Evolutionary conservation across 2,113 vertebrate species (phyloP).

Genomic region (Oceanodroma tethys): DNA sequence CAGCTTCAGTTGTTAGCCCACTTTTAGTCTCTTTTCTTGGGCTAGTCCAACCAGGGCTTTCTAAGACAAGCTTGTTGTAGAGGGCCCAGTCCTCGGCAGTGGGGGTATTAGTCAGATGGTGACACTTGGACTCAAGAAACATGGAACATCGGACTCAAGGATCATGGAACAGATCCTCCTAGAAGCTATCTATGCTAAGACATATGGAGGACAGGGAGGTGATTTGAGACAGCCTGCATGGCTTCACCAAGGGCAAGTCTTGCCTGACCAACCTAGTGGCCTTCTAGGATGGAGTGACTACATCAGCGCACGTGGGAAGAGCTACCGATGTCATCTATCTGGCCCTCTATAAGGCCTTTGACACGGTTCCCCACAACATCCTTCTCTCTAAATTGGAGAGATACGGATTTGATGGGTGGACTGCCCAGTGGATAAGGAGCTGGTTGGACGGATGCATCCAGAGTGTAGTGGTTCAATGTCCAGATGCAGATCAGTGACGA

Average conservation of each 20-base stretch:
- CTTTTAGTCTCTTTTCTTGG: neutral
- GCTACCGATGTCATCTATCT: neutral
- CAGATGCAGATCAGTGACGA: neutral
- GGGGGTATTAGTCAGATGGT: neutral
- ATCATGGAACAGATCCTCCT: neutral
- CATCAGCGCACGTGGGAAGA: neutral
- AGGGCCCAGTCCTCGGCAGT: neutral
- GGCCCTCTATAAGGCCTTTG: neutral
- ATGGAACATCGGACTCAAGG: neutral
- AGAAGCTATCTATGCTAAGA: neutral
- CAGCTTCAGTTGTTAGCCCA: neutral
- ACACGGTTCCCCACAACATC: neutral
- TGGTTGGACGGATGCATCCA: neutral
- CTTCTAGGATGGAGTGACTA: neutral
- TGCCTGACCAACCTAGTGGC: neutral
- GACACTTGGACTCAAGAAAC: neutral
- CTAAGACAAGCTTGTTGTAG: neutral
- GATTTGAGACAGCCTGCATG: neutral
- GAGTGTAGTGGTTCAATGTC: neutral
- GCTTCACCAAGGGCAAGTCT: neutral
- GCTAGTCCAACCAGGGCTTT: neutral
- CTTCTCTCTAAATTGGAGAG: neutral
- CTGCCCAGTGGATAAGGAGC: neutral
- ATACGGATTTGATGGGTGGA: neutral
- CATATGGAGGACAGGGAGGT: neutral